Base-by-base conservation (phyloP, 2,888 invertebrate genomes). In the Brenthis hecate region DNA sequence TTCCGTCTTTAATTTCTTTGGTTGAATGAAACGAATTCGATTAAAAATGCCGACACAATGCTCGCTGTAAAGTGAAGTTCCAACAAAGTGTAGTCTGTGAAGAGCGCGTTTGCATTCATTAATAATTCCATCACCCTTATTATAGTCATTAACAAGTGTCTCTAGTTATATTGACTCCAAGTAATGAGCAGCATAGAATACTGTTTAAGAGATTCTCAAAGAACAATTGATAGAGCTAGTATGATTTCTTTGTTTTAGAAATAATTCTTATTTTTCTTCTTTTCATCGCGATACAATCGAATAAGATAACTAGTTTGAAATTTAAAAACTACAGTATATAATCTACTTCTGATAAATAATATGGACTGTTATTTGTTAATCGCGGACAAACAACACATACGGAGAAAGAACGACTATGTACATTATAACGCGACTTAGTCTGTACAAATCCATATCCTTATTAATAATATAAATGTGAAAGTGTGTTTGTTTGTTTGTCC, bases 11-110 rank as follows among this genome's bases (percentile, higher is more conserved):
- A 88, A 89, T 88, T 89, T 85, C 77, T 82, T 85, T 81, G 73
- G 76, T 74, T 75, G 76, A 79, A 78, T 78, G 77, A 80, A 78
- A 79, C 74, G 83, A 83, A 87, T 88, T 87, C 85, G 86, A 88
- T 88, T 88, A 85, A 85, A 84, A 87, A 86, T 81, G 79, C 76
- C 76, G 74, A 80, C 83, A 89, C 88, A 88, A 88, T 85, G 84
- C 85, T 69, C 64, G 63, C 55, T 67, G 78, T 80, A 74, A 80
- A 81, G 80, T 80, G 74, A 72, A 71, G 68, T 73, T 74, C 70
- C 75, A 78, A 81, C 80, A 81, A 84, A 84, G 80, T 81, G 80
- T 82, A 78, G 78, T 77, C 76, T 79, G 76, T 71, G 57, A 56
- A 66, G 67, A 70, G 73, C 71, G 69, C 69, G 67, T 71, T 68